Percentiles rank a stretch among this genome's conserved stretches.
These are phyloP conservation scores for Struthio camelus DNA, from an alignment of 2,113 vertebrate genomes.

Conservation along the genomic window DNA sequence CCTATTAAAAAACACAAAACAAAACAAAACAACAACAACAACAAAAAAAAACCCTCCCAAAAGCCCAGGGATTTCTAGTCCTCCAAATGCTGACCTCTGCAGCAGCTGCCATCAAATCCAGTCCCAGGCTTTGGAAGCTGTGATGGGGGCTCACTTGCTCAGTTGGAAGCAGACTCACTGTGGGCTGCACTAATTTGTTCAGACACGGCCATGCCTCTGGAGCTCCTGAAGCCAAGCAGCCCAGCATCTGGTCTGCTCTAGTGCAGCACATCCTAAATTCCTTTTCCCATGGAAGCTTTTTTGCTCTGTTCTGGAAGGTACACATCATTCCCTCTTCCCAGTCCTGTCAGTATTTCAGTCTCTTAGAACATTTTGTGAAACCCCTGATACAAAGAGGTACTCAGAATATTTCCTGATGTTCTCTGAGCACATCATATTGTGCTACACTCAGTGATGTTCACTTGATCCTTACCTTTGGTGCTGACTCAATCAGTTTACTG, in stretches of 20 bases:
- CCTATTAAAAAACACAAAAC: neutral
- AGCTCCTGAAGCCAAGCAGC: neutral
- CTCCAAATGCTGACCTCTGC: neutral
- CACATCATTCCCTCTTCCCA: neutral
- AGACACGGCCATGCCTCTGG: neutral
- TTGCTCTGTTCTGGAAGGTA: neutral
- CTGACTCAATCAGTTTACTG: slow-evolving; percentile 74
- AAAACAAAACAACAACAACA: too few species aligned
- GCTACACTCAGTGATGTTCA: neutral
- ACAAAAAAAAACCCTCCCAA: too few species aligned
- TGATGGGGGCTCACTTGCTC: neutral
- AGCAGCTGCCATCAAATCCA: neutral
- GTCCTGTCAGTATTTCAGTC: neutral
- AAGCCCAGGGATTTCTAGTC: neutral
- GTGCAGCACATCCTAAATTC: neutral
- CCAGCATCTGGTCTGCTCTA: neutral
- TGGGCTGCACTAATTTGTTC: neutral
- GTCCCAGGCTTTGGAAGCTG: neutral
- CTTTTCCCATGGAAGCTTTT: neutral
- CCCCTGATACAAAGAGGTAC: neutral
- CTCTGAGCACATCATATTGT: neutral
- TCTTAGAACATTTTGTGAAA: neutral
- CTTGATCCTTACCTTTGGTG: slow-evolving; percentile 73
- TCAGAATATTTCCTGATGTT: neutral
- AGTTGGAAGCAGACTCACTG: neutral